Evolutionary conservation across 1,140 invertebrate genomes (phyloP), one percentile per base, ranked within the genome.

Genomic region (Palaemon carinicauda): DNA sequence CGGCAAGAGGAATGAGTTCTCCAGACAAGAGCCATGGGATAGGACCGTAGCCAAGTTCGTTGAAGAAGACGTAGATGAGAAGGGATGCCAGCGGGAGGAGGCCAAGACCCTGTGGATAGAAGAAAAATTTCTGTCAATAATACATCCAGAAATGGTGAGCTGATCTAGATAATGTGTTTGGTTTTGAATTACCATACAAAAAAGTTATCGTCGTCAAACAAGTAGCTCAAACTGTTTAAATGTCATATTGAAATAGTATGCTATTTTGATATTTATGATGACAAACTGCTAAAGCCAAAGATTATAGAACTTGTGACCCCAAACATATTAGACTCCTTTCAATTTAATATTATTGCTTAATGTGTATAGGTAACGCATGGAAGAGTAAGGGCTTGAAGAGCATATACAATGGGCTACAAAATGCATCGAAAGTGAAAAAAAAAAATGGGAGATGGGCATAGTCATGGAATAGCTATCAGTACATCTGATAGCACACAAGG

Each of bases 21-120:
- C 92, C 92, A 90, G 92, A 92, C 33, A 98, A 92, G 10, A 96
- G 92, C 92, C 95, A 95, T 0, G 95, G 95, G 71, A 96, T 94
- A 14, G 95, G 94, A 50, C 95, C 95, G 91, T 94, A 94, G 3
- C 95, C 95, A n/a, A 94, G 84, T 14, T 93, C 92, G 90, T 94
- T 94, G 19, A 92, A 90, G 1, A 94, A 90, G 69, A 95, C 93
- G 88, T 93, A 95, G 3, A 93, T 33, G 19, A 92, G 90, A 1
- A 94, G 91, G 80, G 93, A 93, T 0, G 92, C 89, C 0, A 95
- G 91, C 2, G 94, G 92, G 51, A 95, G 90, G 93, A 93, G 94
- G 3, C 91, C 88, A 14, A 91, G 75, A 15, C 77, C 79, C 80
- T 85, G 87, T 0, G 54, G 79, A 17, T 53, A 27, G 33, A 17